Conservation (phyloP, 2,797 vertebrate species). For the Bradypodion pumilum region DNA sequence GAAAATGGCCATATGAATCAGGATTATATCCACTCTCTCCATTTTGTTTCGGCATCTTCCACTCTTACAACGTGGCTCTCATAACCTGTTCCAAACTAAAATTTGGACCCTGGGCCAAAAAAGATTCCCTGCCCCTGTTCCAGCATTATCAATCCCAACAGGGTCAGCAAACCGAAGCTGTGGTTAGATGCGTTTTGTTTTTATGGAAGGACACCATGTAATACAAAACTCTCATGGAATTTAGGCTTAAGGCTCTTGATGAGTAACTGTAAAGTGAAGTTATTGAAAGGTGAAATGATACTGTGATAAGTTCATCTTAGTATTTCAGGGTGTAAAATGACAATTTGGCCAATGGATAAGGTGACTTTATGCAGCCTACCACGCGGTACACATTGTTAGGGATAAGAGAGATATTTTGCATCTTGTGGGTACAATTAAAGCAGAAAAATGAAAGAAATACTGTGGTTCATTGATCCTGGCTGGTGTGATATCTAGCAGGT, state of each 20-base stretch:
- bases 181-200: background rate
- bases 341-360: background rate
- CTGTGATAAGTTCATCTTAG: background rate
- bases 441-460: accelerated
- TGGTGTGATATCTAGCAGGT: background rate
- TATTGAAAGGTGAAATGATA: conserved; percentile 11
- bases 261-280: conserved; percentile 2
- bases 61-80: no score
- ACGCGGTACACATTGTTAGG: background rate
- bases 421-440: background rate
- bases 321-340: background rate
- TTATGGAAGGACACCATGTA: background rate
- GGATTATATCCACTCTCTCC: background rate
- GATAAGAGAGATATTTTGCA: background rate
- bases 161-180: background rate
- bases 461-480: background rate
- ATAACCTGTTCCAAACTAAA: background rate
- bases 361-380: background rate
- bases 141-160: background rate
- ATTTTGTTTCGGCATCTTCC: background rate
- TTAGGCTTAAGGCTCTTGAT: background rate
- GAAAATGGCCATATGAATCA: background rate
- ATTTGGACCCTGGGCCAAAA: background rate
- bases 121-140: background rate
- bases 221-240: background rate